phyloP scores from a whole-genome alignment of 2,888 invertebrate species.

The Periphyllus acericola region DNA sequence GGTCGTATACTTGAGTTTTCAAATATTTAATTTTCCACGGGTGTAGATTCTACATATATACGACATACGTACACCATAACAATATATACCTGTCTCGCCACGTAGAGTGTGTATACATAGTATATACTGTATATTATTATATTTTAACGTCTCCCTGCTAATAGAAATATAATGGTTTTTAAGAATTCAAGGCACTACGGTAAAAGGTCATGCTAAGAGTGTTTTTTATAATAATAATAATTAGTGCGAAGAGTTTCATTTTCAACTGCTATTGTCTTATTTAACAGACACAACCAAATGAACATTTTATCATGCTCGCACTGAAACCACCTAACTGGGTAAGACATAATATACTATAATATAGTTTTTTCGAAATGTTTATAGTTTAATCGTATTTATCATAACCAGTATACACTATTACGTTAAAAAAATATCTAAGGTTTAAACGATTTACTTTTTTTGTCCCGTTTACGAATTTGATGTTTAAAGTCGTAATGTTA shows the following conservation, averaged over 20 bases:
- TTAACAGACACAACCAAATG: background rate
- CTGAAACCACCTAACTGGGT: background rate
- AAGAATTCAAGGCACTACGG: background rate
- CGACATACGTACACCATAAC: background rate
- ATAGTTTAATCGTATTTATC: background rate
- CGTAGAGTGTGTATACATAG: background rate
- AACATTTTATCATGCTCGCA: background rate
- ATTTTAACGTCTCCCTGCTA: background rate
- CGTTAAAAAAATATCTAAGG: background rate
- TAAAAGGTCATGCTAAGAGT: background rate
- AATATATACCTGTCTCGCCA: background rate
- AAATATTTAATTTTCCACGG: background rate
- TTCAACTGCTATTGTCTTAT: background rate
- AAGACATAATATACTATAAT: background rate
- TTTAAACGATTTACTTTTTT: background rate
- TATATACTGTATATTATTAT: background rate
- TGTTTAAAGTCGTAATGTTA: background rate
- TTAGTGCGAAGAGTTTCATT: background rate
- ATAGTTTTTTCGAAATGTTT: background rate
- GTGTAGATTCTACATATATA: too few relatives aligned
- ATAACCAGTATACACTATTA: background rate
- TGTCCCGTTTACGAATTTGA: too few relatives aligned
- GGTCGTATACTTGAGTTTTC: background rate
- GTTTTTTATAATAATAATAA: background rate
- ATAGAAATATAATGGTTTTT: slow-evolving; percentile 5